Percentiles rank a stretch among this genome's conserved stretches.
phyloP scores from a whole-genome alignment of 2,797 vertebrate genomes.

The Ataeniobius toweri region DNA sequence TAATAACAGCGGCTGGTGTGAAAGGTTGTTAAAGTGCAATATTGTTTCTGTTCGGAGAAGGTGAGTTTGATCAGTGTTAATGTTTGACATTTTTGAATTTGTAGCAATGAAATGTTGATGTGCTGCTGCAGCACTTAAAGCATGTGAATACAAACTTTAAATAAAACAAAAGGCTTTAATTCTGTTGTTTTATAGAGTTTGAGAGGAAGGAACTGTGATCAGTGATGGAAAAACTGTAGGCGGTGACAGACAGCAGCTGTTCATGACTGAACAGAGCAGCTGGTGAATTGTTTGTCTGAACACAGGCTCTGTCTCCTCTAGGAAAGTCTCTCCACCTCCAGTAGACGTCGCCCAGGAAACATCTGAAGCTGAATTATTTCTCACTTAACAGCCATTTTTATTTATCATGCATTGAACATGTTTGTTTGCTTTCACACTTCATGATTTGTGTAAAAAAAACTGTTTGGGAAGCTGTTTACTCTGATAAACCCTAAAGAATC shows the following conservation, averaged over 20 bases:
- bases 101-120: constrained; percentile 88
- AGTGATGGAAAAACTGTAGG: not conserved
- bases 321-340: not conserved
- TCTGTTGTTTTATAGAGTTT: constrained; percentile 69
- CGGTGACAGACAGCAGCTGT: not conserved
- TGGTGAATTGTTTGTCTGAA: not conserved
- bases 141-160: constrained; percentile 86
- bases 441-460: not conserved
- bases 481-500: not conserved
- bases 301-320: not conserved
- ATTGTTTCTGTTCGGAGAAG: constrained; percentile 85
- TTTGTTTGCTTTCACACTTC: not conserved
- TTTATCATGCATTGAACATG: constrained; percentile 1
- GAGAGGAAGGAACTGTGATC: constrained; percentile 24
- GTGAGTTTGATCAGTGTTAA: constrained; percentile 88
- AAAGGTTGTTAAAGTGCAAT: constrained; percentile 92
- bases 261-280: not conserved
- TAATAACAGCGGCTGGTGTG: constrained; percentile 81
- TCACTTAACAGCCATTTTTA: not conserved
- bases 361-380: not conserved
- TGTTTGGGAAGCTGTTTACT: not conserved
- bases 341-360: not conserved
- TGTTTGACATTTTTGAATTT: constrained; percentile 84
- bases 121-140: constrained; percentile 87
- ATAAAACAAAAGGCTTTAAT: constrained; percentile 72